These are phyloP conservation scores for zebrafish (Danio rerio) DNA, from an alignment of 2,113 vertebrate genomes.

Conservation along the genomic window GRCz12tu NC_133183.1:17970501-17971000, in stretches of 20 bases:
- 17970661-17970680: constrained; percentile 9
- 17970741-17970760: constrained; percentile 47
- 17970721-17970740: constrained; percentile 39
- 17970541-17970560: too few relatives aligned
- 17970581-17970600: too few relatives aligned
- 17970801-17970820: neutral
- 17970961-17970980: constrained; percentile 22
- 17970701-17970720: constrained; percentile 46
- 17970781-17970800: constrained; percentile 45
- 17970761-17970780: constrained; percentile 44
- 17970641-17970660: neutral
- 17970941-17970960: constrained; percentile 25
- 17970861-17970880: constrained; percentile 6
- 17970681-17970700: constrained; percentile 28
- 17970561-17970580: too few relatives aligned
- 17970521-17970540: too few relatives aligned
- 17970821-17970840: constrained; percentile 27
- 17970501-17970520: too few relatives aligned
- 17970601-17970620: neutral
- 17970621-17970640: constrained; percentile 3
- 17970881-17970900: constrained; percentile 20
- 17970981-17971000: neutral
- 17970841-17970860: constrained; percentile 11
- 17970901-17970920: constrained; percentile 3
- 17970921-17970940: neutral